Percentiles rank a stretch among this genome's conserved stretches.
Evolutionary conservation across 2,888 invertebrate genomes (phyloP).

Genomic region (Lasioglossum vierecki): DNA sequence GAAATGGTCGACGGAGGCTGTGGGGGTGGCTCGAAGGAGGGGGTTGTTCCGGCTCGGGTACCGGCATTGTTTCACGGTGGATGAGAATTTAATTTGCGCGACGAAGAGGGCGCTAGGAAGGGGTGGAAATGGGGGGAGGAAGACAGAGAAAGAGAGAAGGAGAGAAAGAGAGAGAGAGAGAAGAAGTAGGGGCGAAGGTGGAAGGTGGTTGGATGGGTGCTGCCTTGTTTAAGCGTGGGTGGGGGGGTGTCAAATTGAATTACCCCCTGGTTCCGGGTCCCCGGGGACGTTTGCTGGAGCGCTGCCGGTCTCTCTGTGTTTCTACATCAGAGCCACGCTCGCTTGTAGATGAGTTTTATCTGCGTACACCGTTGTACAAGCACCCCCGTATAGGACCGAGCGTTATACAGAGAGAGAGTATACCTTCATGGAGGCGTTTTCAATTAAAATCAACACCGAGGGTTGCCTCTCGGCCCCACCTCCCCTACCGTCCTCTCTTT

Average conservation of each 20-base stretch:
- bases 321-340: slow-evolving; percentile 59
- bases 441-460: slow-evolving; percentile 80
- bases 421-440: slow-evolving; percentile 79
- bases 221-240: slow-evolving; percentile 82
- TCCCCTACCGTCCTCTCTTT: slow-evolving; percentile 31
- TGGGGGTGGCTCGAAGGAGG: slow-evolving; percentile 35
- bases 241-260: slow-evolving; percentile 84
- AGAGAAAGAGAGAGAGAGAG: slow-evolving; percentile 31
- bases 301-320: slow-evolving; percentile 71
- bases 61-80: slow-evolving; percentile 83
- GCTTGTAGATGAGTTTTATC: slow-evolving; percentile 64
- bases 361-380: slow-evolving; percentile 44
- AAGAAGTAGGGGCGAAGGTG: slow-evolving; percentile 44
- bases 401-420: slow-evolving; percentile 43
- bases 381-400: slow-evolving; percentile 46
- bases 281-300: slow-evolving; percentile 79
- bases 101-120: slow-evolving; percentile 60
- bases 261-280: slow-evolving; percentile 79
- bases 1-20: slow-evolving; percentile 41
- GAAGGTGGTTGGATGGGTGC: slow-evolving; percentile 75
- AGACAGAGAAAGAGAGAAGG: slow-evolving; percentile 30
- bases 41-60: slow-evolving; percentile 70
- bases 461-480: slow-evolving; percentile 52
- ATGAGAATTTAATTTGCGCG: slow-evolving; percentile 83
- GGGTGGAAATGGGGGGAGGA: slow-evolving; percentile 26